A percentile compares a stretch with the other conserved stretches of the same genome.
Conservation (phyloP, 2,113 vertebrate species). For the Oriolus oriolus region DNA sequence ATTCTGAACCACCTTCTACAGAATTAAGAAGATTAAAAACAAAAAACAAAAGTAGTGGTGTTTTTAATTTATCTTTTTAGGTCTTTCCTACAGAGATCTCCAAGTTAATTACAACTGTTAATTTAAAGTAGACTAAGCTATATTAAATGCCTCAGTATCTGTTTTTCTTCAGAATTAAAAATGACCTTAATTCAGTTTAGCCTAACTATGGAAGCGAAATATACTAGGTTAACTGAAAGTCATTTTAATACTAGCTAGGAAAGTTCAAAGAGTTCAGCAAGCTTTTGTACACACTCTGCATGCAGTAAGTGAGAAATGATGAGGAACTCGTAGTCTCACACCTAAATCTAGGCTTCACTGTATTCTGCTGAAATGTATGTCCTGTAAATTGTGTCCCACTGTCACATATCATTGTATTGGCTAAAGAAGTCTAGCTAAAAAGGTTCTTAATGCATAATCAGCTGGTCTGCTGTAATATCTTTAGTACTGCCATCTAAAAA, state of each 20-base stretch:
- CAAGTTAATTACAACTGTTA: constrained; percentile 11
- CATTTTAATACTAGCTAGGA: not conserved
- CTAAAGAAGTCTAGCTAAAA: not conserved
- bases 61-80: not conserved
- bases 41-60: not conserved
- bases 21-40: not conserved
- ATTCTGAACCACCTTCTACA: not conserved
- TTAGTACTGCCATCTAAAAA: not conserved
- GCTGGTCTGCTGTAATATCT: not conserved
- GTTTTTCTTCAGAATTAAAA: constrained; percentile 41
- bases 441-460: not conserved
- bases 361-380: not conserved
- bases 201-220: not conserved
- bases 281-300: not conserved
- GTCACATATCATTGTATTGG: not conserved
- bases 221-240: not conserved
- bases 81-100: not conserved
- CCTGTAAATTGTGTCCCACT: not conserved
- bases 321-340: not conserved
- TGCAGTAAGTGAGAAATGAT: not conserved
- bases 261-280: not conserved
- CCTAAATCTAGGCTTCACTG: not conserved
- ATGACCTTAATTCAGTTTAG: constrained; percentile 11
- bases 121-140: constrained; percentile 5
- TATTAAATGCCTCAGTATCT: not conserved